Evolutionary conservation across 2,797 vertebrate species (phyloP).

Genomic region (Xyrichtys novacula): DNA sequence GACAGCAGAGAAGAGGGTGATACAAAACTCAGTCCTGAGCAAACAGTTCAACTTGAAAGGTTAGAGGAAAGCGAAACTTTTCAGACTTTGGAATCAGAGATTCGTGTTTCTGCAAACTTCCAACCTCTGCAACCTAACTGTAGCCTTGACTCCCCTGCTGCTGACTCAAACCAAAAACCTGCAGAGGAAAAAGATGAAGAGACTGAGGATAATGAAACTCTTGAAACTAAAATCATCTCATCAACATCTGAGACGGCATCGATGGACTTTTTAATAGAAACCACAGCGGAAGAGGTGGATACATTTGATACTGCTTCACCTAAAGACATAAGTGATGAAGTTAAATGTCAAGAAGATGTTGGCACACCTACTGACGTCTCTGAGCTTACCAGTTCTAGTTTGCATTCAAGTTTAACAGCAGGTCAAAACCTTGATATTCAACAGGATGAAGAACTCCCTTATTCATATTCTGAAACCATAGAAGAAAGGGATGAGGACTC

Average conservation of each 20-base stretch:
- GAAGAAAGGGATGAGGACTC: conserved; percentile 3
- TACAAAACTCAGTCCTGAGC: not conserved
- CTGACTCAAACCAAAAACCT: conserved; percentile 5
- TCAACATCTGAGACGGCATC: not conserved
- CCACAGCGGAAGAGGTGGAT: conserved; percentile 1
- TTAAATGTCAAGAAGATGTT: not conserved
- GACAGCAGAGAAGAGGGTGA: conserved; percentile 7
- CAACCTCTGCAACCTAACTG: not conserved
- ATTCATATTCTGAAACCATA: not conserved
- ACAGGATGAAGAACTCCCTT: not conserved
- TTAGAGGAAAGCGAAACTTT: not conserved
- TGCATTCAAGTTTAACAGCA: not conserved
- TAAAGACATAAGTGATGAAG: conserved; percentile 7
- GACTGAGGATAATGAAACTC: not conserved
- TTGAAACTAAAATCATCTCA: not conserved
- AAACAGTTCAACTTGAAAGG: not conserved
- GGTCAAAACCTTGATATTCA: not conserved
- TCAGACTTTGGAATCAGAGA: conserved; percentile 7
- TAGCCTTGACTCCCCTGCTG: not conserved
- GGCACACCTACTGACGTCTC: not conserved
- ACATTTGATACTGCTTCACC: not conserved
- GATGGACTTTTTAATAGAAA: not conserved
- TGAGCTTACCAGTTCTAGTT: not conserved
- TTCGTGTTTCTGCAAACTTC: not conserved
- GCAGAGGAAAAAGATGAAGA: conserved; percentile 2